Evolutionary conservation across 2,113 vertebrate species (phyloP).

Genomic region (Zeus faber): DNA sequence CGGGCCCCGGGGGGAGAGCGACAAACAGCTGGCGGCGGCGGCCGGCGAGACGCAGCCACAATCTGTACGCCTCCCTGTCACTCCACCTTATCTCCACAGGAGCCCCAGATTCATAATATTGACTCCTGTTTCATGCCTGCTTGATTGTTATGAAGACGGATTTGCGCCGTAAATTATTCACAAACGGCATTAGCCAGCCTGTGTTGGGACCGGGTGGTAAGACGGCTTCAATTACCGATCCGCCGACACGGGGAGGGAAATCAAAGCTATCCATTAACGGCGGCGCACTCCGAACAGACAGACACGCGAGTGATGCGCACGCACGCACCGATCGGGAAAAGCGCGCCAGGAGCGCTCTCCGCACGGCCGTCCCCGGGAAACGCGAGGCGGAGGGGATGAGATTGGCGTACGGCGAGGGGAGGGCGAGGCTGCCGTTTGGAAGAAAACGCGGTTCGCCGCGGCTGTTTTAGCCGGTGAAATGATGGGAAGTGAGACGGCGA

Average conservation of each 20-base stretch:
- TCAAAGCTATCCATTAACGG: constrained; percentile 39
- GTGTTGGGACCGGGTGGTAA: constrained; percentile 23
- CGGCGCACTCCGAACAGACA: constrained; percentile 19
- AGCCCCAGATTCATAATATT: constrained; percentile 34
- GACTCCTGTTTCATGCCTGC: constrained; percentile 41
- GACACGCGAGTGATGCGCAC: constrained; percentile 6
- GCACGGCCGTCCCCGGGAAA: no score
- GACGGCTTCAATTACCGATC: constrained; percentile 31
- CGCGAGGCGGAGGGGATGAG: constrained; percentile 30
- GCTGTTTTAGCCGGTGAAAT: constrained; percentile 42
- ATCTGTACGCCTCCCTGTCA: constrained; percentile 17
- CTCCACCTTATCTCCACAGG: constrained; percentile 21
- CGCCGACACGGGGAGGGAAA: constrained; percentile 19
- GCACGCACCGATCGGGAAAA: neutral
- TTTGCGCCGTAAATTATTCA: constrained; percentile 44
- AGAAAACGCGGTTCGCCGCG: constrained; percentile 42
- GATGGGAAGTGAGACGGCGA: constrained; percentile 42
- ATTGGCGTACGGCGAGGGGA: constrained; percentile 30
- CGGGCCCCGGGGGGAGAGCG: neutral
- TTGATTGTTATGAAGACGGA: constrained; percentile 51
- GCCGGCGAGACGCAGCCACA: constrained; percentile 8
- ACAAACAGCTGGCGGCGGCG: neutral
- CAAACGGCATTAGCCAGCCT: constrained; percentile 25
- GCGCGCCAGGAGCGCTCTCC: neutral
- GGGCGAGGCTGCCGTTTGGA: constrained; percentile 29